Percentiles rank a stretch among this genome's conserved stretches.
Conservation (phyloP, 2,113 vertebrate species). For the Zapus hudsonius region DNA sequence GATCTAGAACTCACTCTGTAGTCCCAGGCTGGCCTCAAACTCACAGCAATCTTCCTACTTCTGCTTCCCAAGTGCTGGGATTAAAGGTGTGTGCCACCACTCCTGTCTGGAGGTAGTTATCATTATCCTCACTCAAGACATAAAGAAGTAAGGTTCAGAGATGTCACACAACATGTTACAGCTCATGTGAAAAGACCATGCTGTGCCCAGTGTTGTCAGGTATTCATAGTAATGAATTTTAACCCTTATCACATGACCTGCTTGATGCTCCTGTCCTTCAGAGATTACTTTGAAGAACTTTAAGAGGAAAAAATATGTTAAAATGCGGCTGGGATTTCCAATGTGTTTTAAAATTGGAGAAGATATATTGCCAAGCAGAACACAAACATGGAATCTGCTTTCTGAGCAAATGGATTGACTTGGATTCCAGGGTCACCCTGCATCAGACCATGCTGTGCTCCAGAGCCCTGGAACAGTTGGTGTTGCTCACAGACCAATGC, state of each 20-base stretch:
- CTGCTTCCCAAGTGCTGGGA: too few relatives aligned
- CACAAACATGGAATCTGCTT: constrained; percentile 74
- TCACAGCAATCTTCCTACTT: too few relatives aligned
- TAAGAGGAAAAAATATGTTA: constrained; percentile 26
- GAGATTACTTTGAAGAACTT: constrained; percentile 63
- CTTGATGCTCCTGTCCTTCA: constrained; percentile 34
- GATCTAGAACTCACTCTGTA: too few relatives aligned
- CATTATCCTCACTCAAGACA: constrained; percentile 33
- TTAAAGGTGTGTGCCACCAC: too few relatives aligned
- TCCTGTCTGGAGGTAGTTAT: constrained; percentile 44
- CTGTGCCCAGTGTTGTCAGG: constrained; percentile 30
- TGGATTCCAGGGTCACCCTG: constrained; percentile 61
- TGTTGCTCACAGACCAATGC: constrained; percentile 68
- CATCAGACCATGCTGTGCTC: constrained; percentile 19
- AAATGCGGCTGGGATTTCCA: constrained; percentile 66
- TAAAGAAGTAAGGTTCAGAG: background rate
- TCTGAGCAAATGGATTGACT: constrained; percentile 75
- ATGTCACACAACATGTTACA: background rate
- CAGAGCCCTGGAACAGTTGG: constrained; percentile 60
- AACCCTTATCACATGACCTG: constrained; percentile 36
- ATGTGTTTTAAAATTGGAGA: constrained; percentile 73
- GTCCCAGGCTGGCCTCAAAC: too few relatives aligned
- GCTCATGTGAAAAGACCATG: constrained; percentile 28
- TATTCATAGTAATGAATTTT: constrained; percentile 27
- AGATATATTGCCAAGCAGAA: constrained; percentile 73